These are phyloP conservation scores for Dynastes grantii DNA, from an alignment of 2,888 invertebrate species.

Conservation along the genomic window DNA sequence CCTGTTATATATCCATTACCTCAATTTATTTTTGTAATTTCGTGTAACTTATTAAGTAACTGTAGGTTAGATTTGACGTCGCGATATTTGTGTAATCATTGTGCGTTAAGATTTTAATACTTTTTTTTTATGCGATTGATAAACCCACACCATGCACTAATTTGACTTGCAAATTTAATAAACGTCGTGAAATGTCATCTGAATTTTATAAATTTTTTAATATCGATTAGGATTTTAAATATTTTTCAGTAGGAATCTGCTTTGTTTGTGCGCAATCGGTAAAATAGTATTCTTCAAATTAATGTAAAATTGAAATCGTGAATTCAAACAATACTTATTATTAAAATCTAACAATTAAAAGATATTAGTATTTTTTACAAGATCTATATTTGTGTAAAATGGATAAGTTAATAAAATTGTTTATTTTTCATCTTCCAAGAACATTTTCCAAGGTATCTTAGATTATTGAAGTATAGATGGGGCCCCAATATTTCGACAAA, in stretches of 20 bases:
- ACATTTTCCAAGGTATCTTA: no score
- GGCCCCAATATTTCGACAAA: no score
- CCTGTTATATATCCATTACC: neutral
- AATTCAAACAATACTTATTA: no score
- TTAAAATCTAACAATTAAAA: no score
- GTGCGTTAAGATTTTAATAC: conserved; percentile 21
- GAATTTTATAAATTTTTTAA: neutral
- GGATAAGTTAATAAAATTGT: no score
- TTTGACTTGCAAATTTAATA: conserved; percentile 5
- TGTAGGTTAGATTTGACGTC: neutral
- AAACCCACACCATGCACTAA: conserved; percentile 2
- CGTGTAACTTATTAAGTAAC: neutral
- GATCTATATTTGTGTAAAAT: no score
- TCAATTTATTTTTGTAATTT: neutral
- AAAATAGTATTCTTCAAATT: neutral
- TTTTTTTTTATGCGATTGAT: neutral
- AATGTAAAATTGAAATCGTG: no score
- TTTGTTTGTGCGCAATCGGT: neutral
- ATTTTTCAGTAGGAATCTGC: neutral
- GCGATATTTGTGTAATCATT: conserved; percentile 18
- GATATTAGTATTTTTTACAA: no score
- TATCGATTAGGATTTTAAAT: neutral
- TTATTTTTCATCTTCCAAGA: no score
- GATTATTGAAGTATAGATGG: no score
- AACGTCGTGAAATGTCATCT: neutral